Conservation (phyloP, 2,888 invertebrate species). For the Drosophila tripunctata region DNA sequence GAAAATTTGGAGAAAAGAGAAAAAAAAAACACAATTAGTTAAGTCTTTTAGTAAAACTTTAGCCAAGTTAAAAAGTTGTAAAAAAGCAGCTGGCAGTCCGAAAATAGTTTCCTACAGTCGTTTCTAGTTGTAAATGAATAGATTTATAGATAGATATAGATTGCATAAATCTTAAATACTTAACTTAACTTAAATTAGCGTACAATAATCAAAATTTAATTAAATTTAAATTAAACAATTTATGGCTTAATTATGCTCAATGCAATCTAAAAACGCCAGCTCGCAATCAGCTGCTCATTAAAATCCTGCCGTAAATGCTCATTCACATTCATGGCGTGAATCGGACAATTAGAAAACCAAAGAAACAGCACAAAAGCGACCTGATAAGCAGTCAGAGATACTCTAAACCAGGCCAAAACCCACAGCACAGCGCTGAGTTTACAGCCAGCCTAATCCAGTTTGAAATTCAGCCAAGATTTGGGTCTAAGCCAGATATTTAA, state of each 20-base stretch:
- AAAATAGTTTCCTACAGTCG: not conserved
- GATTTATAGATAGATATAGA: too few relatives aligned
- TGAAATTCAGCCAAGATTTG: slow-evolving; percentile 33
- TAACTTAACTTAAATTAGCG: slow-evolving; percentile 30
- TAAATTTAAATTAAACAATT: slow-evolving; percentile 28
- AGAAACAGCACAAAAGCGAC: not conserved
- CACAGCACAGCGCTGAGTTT: not conserved
- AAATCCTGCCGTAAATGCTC: slow-evolving; percentile 19
- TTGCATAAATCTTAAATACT: not conserved
- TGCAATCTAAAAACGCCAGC: slow-evolving; percentile 15
- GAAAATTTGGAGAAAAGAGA: slow-evolving; percentile 5
- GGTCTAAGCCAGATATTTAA: slow-evolving; percentile 54
- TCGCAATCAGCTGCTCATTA: slow-evolving; percentile 21
- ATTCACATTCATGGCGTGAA: slow-evolving; percentile 43
- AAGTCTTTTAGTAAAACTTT: not conserved
- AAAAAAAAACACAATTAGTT: slow-evolving; percentile 20
- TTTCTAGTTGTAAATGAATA: slow-evolving; percentile 57
- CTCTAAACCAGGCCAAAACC: not conserved
- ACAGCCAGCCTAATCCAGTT: slow-evolving; percentile 13
- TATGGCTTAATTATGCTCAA: slow-evolving; percentile 47
- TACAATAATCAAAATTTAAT: slow-evolving; percentile 22
- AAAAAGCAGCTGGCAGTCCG: slow-evolving; percentile 15
- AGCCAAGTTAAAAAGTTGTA: not conserved
- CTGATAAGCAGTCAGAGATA: slow-evolving; percentile 15
- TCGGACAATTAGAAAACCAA: slow-evolving; percentile 25